Evolutionary conservation across 2,113 vertebrate genomes (phyloP), one percentile per base, ranked within the genome.

Genomic region (Macrotus californicus): DNA sequence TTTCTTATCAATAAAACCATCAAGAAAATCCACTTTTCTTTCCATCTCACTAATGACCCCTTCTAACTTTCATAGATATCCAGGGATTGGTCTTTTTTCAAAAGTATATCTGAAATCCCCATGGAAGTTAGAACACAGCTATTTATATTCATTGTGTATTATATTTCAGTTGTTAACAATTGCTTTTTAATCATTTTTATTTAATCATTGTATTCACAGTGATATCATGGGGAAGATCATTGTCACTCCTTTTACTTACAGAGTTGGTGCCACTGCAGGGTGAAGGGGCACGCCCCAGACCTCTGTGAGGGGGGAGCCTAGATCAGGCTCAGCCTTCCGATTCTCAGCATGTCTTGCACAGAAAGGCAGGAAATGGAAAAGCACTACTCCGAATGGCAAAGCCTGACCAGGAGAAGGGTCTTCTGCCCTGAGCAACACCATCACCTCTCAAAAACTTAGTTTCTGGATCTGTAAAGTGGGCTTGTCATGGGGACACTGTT

Each of bases 1-100:
- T 96, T 87, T 70, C 87, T 95, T 96, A 67, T 94, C 95, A 96
- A 95, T 95, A 93, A 97, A 96, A 97, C 84, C 87, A 92, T 93
- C 91, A 90, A 69, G 83, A 97, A 96, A 95, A 96, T 84, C n/a
- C 56, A 91, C 73, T 93, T 93, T 95, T 94, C 81, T 95, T 95
- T 85, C 39, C 59, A 5, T 92, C 87, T 96, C 48, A 69, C 79
- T 97, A 96, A 96, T 85, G 83, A 87, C 21, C 94, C 50, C 64
- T 64, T 90, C 89, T 89, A 92, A 92, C 61, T 91, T 31, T 26
- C 36, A 61, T 64, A 59, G 56, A 75, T 79, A 87, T 52, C 83
- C 73, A 89, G 80, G 70, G 69, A 91, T 36, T 95, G 54, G 81
- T 80, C 59, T 89, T 89, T 92, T 94, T 89, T 79, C 11, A 50